Conservation (phyloP, 2,797 vertebrate genomes). For the Tympanoctomys barrerae region DNA sequence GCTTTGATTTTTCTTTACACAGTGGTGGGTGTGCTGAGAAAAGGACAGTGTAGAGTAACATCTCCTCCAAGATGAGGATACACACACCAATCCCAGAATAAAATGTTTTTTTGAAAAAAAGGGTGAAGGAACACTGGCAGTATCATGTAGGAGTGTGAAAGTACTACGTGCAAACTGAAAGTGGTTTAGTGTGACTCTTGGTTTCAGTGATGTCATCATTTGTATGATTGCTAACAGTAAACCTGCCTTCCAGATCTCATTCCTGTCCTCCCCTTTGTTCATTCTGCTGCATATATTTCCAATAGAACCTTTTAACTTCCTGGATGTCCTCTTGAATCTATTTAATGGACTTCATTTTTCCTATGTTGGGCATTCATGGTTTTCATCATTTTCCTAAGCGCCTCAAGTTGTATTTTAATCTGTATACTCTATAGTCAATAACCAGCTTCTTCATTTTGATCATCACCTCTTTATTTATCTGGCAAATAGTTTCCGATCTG, state of each 20-base stretch:
- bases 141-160: not conserved
- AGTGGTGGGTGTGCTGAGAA: not conserved
- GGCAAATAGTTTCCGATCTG: not conserved
- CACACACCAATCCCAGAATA: too few species aligned
- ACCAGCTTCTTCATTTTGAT: not conserved
- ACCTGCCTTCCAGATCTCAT: not conserved
- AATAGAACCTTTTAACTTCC: not conserved
- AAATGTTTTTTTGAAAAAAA: not conserved
- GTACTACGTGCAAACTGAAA: not conserved
- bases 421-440: not conserved
- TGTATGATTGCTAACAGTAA: not conserved
- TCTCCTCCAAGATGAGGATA: not conserved
- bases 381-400: not conserved
- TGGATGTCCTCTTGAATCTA: not conserved
- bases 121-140: not conserved
- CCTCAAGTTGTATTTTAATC: not conserved
- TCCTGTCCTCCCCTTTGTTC: not conserved
- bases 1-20: not conserved
- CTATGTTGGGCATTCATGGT: not conserved
- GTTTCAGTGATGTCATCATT: not conserved
- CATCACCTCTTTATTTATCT: not conserved
- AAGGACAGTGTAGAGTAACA: not conserved
- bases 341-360: not conserved
- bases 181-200: not conserved
- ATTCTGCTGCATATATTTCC: not conserved